Evolutionary conservation across 2,113 vertebrate species (phyloP), one percentile per base, ranked within the genome.

Genomic region (Ailuropoda melanoleuca): DNA sequence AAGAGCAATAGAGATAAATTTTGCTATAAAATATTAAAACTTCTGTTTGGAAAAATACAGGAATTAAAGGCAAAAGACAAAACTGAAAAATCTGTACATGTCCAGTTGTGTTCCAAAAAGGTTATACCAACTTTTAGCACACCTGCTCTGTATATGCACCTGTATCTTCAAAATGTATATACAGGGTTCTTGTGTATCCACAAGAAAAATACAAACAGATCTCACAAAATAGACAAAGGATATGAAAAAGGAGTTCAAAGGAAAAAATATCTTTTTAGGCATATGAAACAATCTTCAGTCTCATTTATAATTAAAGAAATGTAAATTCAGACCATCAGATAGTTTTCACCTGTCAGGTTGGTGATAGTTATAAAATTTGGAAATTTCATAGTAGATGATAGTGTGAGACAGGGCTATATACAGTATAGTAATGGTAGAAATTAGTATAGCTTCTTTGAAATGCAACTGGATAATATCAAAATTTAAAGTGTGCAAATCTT

Each of bases 261-360:
- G 46, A 70, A 46, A 62, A 48, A 80, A 37, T 53, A 78, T 46
- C 15, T 48, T 89, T 95, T 60, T 75, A 89, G 77, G 39, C 31
- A 68, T 60, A 60, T 70, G 55, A 48, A 84, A 74, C 4, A 78
- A 78, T 50, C 31, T 26, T 60, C 53, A 70, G 11, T 70, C 34
- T 80, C 31, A 88, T 93, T 96, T 21, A 78, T 82, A 95, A 88
- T 88, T 82, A 55, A 95, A 78, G 53, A 93, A 89, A 94, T 83
- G 10, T 6, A 95, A 91, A 97, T 97, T 46, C 21, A 94, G 43
- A 92, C 15, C 10, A 48, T 62, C 50, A 84, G 53, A 87, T 0
- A 24, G 4, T 68, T 89, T 84, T 95, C 8, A 96, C 31, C 50
- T 85, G 19, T 66, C 17, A 66, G 1, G 8, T 62, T 88, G 50